Percentiles rank a stretch among this genome's conserved stretches.
Evolutionary conservation across 35 echinoderm and acorn worm species (phyloP).

Genomic region (Acanthaster planci): DNA sequence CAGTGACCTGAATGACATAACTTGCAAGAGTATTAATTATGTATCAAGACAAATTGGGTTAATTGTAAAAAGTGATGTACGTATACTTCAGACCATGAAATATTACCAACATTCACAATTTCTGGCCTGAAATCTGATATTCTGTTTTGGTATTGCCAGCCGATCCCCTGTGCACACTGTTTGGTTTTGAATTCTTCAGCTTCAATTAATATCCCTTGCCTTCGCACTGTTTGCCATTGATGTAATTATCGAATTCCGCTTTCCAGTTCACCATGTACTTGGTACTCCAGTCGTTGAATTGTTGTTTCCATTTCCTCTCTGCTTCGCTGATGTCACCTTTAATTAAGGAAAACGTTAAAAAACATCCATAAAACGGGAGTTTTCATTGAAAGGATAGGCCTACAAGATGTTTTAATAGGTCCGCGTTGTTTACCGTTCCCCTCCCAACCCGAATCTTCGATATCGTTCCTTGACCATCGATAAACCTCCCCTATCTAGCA

Average conservation of each 20-base stretch:
- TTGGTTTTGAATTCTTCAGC: not conserved
- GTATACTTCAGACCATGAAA: no score
- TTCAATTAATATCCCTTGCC: not conserved
- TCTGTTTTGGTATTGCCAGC: no score
- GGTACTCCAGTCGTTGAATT: constrained; percentile 89
- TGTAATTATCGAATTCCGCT: constrained; percentile 87
- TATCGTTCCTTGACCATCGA: not conserved
- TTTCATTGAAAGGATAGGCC: not conserved
- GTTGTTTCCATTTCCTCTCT: constrained; percentile 87
- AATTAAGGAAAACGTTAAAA: constrained; percentile 16
- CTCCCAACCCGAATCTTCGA: not conserved
- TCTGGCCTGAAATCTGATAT: no score
- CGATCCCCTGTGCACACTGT: no score
- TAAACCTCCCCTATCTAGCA: not conserved
- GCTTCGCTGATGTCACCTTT: constrained; percentile 85
- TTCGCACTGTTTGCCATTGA: constrained; percentile 72
- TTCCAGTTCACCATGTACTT: constrained; percentile 98
- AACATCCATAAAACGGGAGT: no score
- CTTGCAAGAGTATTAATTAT: no score
- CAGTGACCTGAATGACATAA: no score
- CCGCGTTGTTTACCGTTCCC: not conserved
- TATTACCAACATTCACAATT: no score
- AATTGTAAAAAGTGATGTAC: no score
- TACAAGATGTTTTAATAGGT: not conserved
- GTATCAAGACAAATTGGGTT: no score